phyloP scores from a whole-genome alignment of 2,888 invertebrate genomes.

The Cryptocephalus primarius region DNA sequence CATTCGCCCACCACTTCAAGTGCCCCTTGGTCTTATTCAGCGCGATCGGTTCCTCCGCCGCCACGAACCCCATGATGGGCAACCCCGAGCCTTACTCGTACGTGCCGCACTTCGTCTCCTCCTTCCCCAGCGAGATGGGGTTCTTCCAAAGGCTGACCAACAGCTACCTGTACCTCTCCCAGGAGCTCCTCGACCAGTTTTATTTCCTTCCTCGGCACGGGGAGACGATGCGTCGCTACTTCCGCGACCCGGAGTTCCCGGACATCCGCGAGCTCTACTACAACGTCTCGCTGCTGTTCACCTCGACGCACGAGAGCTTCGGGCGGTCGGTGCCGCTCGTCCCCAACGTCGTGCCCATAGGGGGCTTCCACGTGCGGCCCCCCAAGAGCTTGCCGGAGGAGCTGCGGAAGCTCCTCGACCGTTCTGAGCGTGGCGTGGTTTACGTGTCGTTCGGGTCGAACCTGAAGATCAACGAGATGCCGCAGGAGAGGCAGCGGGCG shows the following conservation, averaged over 20 bases:
- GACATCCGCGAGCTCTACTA: conserved; percentile 11
- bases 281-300: conserved; percentile 22
- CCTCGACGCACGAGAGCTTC: conserved; percentile 40
- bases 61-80: conserved; percentile 31
- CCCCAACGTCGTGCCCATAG: conserved; percentile 47
- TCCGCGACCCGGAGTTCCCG: conserved; percentile 19
- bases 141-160: conserved; percentile 45
- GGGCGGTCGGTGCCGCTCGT: conserved; percentile 41
- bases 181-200: conserved; percentile 12
- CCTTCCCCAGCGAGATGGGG: conserved; percentile 35
- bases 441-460: conserved; percentile 52
- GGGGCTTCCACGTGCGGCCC: conserved; percentile 39
- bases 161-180: conserved; percentile 22
- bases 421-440: conserved; percentile 43
- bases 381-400: conserved; percentile 30
- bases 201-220: conserved; percentile 18
- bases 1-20: conserved; percentile 30
- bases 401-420: conserved; percentile 42
- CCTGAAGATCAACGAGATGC: conserved; percentile 43
- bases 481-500: conserved; percentile 38
- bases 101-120: conserved; percentile 37
- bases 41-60: conserved; percentile 37
- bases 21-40: conserved; percentile 33
- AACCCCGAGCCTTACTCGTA: conserved; percentile 40
- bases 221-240: conserved; percentile 19